A percentile compares a stretch with the other conserved stretches of the same genome.
phyloP scores from a whole-genome alignment of 2,113 vertebrate genomes.

The Chionodraco myersi region DNA sequence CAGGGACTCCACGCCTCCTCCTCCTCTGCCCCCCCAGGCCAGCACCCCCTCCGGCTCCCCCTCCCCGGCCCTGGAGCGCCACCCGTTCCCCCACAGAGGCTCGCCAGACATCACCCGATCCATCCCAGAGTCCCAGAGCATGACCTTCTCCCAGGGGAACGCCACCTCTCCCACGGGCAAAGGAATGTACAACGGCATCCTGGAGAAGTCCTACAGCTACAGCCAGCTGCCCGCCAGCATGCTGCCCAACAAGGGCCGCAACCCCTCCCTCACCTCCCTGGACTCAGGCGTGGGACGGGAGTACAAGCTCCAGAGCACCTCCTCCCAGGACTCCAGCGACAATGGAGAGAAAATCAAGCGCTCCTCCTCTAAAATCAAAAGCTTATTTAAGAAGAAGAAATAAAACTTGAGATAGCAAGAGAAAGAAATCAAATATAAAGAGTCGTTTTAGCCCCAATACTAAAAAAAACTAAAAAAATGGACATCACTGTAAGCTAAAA shows the following conservation, averaged over 20 bases:
- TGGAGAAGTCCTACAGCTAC: slow-evolving; percentile 98
- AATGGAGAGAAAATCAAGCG: slow-evolving; percentile 95
- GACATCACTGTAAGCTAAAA: slow-evolving; percentile 79
- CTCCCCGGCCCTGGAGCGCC: slow-evolving; percentile 81
- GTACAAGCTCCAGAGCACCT: slow-evolving; percentile 89
- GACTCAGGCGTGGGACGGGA: slow-evolving; percentile 86
- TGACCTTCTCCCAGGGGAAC: slow-evolving; percentile 85
- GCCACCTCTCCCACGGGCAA: slow-evolving; percentile 79
- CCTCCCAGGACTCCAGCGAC: slow-evolving; percentile 92
- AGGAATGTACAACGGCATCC: slow-evolving; percentile 91
- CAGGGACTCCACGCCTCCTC: slow-evolving; percentile 83
- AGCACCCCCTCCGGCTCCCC: slow-evolving; percentile 82
- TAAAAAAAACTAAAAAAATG: slow-evolving; percentile 42
- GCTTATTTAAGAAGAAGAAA: slow-evolving; percentile 96
- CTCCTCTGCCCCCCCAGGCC: slow-evolving; percentile 71
- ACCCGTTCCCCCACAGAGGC: slow-evolving; percentile 83
- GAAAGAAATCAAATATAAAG: slow-evolving; percentile 31
- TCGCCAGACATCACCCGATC: slow-evolving; percentile 90
- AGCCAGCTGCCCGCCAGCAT: slow-evolving; percentile 89
- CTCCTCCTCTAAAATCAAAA: slow-evolving; percentile 96
- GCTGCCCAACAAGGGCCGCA: slow-evolving; percentile 86
- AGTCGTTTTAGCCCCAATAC: slow-evolving; percentile 73
- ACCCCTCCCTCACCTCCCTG: slow-evolving; percentile 89
- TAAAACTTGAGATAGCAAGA: slow-evolving; percentile 60
- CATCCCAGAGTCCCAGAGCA: slow-evolving; percentile 91